Percentiles rank a stretch among this genome's conserved stretches.
These are phyloP conservation scores for Zapornia atra DNA, from an alignment of 2,113 vertebrate genomes.

Conservation along the genomic window DNA sequence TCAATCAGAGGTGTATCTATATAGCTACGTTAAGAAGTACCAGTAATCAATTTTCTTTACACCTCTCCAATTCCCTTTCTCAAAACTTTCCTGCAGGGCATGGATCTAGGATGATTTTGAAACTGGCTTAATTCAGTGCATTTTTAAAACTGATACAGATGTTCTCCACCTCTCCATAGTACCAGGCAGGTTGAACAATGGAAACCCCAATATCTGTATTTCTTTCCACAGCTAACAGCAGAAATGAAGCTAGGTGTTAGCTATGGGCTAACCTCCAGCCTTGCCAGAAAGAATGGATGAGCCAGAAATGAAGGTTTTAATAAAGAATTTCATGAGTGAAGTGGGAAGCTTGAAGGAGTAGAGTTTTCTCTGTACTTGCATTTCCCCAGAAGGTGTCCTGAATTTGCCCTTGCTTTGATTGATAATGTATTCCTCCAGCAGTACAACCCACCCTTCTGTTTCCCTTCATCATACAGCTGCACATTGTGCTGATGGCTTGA, in stretches of 20 bases:
- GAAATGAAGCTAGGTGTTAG: neutral
- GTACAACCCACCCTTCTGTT: constrained; percentile 38
- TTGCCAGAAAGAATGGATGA: neutral
- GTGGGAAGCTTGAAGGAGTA: neutral
- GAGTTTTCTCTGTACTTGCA: neutral
- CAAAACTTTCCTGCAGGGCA: neutral
- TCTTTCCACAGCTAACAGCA: neutral
- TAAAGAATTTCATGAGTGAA: neutral
- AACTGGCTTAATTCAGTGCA: neutral
- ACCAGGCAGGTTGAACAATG: neutral
- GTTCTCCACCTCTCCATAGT: neutral
- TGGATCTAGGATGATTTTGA: neutral
- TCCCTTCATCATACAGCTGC: constrained; percentile 26
- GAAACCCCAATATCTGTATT: neutral
- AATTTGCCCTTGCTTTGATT: constrained; percentile 53
- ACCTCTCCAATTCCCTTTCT: neutral
- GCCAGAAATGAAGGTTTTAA: neutral
- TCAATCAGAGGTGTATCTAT: neutral
- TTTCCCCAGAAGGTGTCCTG: constrained; percentile 42
- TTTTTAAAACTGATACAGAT: neutral
- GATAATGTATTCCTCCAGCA: constrained; percentile 55
- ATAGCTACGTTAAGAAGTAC: neutral
- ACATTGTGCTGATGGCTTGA: neutral
- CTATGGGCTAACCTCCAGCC: neutral
- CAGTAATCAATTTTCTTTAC: neutral